Evolutionary conservation across 2,113 vertebrate species (phyloP).

Genomic region (Cryptotis parvus): DNA sequence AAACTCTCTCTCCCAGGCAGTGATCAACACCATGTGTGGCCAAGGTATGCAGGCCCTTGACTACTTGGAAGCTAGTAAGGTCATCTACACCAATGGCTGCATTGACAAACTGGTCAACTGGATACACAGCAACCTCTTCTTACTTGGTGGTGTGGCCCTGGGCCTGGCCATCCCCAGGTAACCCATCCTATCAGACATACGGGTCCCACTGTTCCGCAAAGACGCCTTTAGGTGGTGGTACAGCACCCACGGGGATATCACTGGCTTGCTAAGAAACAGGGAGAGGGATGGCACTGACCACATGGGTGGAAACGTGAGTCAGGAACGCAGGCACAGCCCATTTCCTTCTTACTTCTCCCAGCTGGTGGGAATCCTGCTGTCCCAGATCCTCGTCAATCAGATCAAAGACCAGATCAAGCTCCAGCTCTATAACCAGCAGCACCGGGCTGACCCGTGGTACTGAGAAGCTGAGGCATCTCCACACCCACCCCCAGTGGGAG

Average conservation of each 20-base stretch:
- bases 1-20: conserved; percentile 81
- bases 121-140: conserved; percentile 95
- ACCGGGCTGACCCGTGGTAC: conserved; percentile 92
- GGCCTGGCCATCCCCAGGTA: conserved; percentile 95
- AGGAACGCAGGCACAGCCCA: not conserved
- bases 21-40: conserved; percentile 98
- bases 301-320: not conserved
- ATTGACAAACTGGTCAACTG: conserved; percentile 96
- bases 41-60: conserved; percentile 89
- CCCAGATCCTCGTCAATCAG: conserved; percentile 95
- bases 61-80: conserved; percentile 85
- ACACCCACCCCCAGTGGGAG: not conserved
- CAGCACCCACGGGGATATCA: not conserved
- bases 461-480: conserved; percentile 62
- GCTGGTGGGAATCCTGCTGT: conserved; percentile 95
- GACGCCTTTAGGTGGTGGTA: not conserved
- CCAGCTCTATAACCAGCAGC: conserved; percentile 92
- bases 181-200: not conserved
- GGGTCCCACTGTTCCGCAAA: not conserved
- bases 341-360: conserved; percentile 77
- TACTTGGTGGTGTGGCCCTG: conserved; percentile 93
- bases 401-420: conserved; percentile 95
- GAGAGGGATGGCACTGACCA: not conserved
- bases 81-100: conserved; percentile 95
- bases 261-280: not conserved